Percentiles rank a stretch among this genome's conserved stretches.
These are phyloP conservation scores for Alentia gelatinosa DNA, from an alignment of 2,888 invertebrate species.

Conservation along the genomic window DNA sequence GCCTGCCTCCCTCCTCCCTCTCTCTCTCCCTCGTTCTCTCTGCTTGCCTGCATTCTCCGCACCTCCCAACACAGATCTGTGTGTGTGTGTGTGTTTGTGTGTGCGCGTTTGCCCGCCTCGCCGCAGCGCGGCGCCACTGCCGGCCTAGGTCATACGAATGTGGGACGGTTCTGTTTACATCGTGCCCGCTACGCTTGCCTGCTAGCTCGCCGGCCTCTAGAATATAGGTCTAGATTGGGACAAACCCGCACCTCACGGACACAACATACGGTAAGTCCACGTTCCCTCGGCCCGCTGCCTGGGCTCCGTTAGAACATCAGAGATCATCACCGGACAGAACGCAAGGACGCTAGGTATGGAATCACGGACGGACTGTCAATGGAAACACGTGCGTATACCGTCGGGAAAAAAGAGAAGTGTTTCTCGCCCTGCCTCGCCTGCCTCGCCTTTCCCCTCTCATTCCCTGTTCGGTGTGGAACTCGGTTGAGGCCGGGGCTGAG, in stretches of 20 bases:
- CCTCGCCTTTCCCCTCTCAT: background rate
- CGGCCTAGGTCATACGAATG: constrained; percentile 24
- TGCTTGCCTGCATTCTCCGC: background rate
- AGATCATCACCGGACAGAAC: background rate
- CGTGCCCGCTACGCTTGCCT: background rate
- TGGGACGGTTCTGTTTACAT: constrained; percentile 45
- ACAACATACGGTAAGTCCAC: constrained; percentile 38
- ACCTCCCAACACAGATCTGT: background rate
- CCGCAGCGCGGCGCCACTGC: background rate
- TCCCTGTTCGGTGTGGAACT: background rate
- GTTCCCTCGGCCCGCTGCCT: background rate
- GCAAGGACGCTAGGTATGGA: background rate
- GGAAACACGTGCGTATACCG: constrained; percentile 48
- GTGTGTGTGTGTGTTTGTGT: background rate
- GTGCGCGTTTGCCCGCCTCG: background rate
- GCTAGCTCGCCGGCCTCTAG: background rate
- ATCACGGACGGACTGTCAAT: background rate
- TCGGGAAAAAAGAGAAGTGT: constrained; percentile 1
- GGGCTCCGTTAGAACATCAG: background rate
- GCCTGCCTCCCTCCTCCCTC: background rate
- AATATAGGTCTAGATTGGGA: constrained; percentile 51
- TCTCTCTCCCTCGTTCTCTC: background rate
- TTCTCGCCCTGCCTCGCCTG: background rate
- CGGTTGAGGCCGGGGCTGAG: background rate
- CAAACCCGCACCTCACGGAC: background rate